These are phyloP conservation scores for Brenthis ino DNA, from an alignment of 2,888 invertebrate genomes.

Conservation along the genomic window DNA sequence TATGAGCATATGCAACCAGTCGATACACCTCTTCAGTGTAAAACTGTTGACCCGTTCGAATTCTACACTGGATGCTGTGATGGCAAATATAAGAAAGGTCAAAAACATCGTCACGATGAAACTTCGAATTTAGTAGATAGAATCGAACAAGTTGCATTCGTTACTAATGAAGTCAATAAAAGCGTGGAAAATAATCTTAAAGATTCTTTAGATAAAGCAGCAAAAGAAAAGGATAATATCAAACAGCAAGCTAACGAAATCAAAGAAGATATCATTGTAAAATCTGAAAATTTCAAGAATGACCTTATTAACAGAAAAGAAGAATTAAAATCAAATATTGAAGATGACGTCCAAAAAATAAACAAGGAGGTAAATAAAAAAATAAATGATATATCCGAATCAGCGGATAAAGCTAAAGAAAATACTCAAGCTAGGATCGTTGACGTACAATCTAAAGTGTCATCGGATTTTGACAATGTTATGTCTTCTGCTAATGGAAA, in stretches of 20 bases:
- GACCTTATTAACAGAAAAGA: slow-evolving; percentile 54
- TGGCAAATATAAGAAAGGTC: slow-evolving; percentile 59
- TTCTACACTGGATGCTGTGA: slow-evolving; percentile 69
- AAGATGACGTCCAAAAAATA: slow-evolving; percentile 51
- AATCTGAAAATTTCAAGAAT: slow-evolving; percentile 52
- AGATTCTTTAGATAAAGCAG: slow-evolving; percentile 59
- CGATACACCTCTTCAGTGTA: slow-evolving; percentile 62
- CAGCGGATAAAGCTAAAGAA: slow-evolving; percentile 52
- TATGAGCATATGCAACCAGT: slow-evolving; percentile 76
- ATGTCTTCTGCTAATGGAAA: slow-evolving; percentile 56
- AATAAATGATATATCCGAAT: slow-evolving; percentile 53
- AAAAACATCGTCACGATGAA: slow-evolving; percentile 72
- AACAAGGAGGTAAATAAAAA: slow-evolving; percentile 52
- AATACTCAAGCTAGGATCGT: slow-evolving; percentile 50
- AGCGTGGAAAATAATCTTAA: slow-evolving; percentile 55
- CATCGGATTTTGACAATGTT: slow-evolving; percentile 51
- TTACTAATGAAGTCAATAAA: slow-evolving; percentile 63
- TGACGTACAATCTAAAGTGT: slow-evolving; percentile 52
- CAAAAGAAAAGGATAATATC: slow-evolving; percentile 66
- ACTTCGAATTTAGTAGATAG: slow-evolving; percentile 70
- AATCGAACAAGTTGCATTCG: slow-evolving; percentile 71
- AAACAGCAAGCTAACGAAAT: slow-evolving; percentile 57
- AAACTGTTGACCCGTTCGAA: slow-evolving; percentile 66
- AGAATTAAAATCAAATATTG: slow-evolving; percentile 50
- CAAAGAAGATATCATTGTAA: slow-evolving; percentile 55